phyloP scores from a whole-genome alignment of 2,888 invertebrate species.

The Ochropleura leucogaster region DNA sequence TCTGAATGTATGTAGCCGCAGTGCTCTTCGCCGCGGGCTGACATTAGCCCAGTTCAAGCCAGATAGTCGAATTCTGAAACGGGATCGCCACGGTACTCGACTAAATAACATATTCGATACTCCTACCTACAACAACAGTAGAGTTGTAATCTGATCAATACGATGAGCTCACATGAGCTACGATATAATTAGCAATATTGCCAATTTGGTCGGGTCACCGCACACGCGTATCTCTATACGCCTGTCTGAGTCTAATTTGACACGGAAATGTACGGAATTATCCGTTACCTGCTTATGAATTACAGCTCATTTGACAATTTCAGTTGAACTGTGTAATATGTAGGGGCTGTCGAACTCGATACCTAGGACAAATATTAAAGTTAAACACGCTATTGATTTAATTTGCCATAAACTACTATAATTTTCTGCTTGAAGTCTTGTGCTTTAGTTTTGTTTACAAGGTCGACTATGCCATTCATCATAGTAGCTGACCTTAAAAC shows the following conservation, averaged over 20 bases:
- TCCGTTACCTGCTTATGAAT: conserved; percentile 55
- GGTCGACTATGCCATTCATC: conserved; percentile 29
- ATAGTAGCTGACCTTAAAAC: conserved; percentile 34
- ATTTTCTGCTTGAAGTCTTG: conserved; percentile 41
- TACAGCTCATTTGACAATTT: conserved; percentile 50
- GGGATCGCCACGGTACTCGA: conserved; percentile 13
- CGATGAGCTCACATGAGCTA: conserved; percentile 46
- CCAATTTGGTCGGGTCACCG: conserved; percentile 72
- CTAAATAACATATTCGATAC: conserved; percentile 21
- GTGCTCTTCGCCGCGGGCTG: conserved; percentile 25
- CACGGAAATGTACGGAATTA: conserved; percentile 68
- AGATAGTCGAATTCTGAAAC: conserved; percentile 16
- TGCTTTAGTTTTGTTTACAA: conserved; percentile 28
- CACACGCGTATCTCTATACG: conserved; percentile 69
- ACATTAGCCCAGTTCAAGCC: conserved; percentile 46
- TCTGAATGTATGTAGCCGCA: conserved; percentile 26
- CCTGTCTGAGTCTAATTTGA: conserved; percentile 71
- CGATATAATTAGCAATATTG: conserved; percentile 63
- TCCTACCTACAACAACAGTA: conserved; percentile 18
- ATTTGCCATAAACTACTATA: conserved; percentile 31
- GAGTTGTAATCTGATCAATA: conserved; percentile 65
- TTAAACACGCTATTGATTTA: conserved; percentile 39
- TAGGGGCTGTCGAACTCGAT: conserved; percentile 44
- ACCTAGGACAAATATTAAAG: neutral
- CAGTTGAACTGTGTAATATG: conserved; percentile 33